Evolutionary conservation across 2,888 invertebrate genomes (phyloP).

Genomic region (Cheilosia grossa): DNA sequence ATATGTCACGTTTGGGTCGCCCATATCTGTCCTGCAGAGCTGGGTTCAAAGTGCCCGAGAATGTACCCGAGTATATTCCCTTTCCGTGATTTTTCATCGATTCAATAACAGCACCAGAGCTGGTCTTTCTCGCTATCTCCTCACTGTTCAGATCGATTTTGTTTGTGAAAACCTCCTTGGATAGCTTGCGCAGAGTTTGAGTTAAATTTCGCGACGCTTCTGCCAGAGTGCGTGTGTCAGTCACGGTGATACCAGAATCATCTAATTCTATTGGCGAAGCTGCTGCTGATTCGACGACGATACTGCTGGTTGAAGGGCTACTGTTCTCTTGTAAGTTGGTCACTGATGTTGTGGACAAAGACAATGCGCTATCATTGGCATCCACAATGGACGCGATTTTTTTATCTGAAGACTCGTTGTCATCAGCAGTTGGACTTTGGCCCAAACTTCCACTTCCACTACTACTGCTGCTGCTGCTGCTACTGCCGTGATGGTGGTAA

Average conservation of each 20-base stretch:
- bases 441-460: constrained; percentile 49
- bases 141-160: constrained; percentile 84
- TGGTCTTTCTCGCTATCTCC: constrained; percentile 83
- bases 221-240: constrained; percentile 90
- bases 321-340: constrained; percentile 42
- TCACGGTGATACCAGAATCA: constrained; percentile 83
- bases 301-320: constrained; percentile 37
- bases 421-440: constrained; percentile 34
- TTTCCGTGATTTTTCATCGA: constrained; percentile 97
- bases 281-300: constrained; percentile 51
- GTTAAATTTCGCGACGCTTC: constrained; percentile 96
- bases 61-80: constrained; percentile 98
- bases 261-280: constrained; percentile 76
- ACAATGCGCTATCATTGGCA: constrained; percentile 58
- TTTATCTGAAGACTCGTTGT: constrained; percentile 20
- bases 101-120: constrained; percentile 93
- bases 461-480: constrained; percentile 8
- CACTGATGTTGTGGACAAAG: constrained; percentile 51
- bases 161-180: constrained; percentile 93
- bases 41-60: constrained; percentile 97
- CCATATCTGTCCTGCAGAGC: constrained; percentile 96
- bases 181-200: constrained; percentile 94
- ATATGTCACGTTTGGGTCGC: constrained; percentile 95
- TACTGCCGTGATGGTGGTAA: constrained; percentile 79
- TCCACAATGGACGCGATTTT: constrained; percentile 36